Base-by-base conservation (phyloP, 1,140 invertebrate species). In the Artemia franciscana region DNA sequence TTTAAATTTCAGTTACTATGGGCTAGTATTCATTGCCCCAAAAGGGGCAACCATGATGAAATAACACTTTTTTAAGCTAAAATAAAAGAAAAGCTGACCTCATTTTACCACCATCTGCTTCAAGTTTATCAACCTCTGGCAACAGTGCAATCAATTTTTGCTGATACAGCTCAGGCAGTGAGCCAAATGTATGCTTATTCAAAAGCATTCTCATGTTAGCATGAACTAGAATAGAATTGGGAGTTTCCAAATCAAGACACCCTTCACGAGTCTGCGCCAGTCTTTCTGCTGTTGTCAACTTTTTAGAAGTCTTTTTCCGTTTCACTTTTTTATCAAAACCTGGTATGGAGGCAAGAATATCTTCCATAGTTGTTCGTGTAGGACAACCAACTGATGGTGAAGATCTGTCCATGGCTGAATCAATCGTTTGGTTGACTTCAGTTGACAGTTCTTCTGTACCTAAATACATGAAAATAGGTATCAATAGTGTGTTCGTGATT, bases 151-250 rank as follows among this genome's bases (percentile, higher is more conserved):
- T 82, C 62, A 96, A 77, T 76, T 93, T 91, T 69, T 88, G 84
- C 73, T 95, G 91, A 77, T 94, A 94, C 28, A 88, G 73, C 24
- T 84, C 78, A 27, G 92, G 91, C 65, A 97, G 78, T 62, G 82
- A 76, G 65, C 82, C 81, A 76, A 95, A 95, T 27, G 91, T 94
- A 68, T 91, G 85, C 72, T 88, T 89, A 73, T 76, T 79, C 39
- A 97, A 75, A 62, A 96, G 75, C 60, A 84, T 81, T 70, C 90
- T 77, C 59, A 96, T 78, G 77, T 93, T 93, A 2, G 87, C 90
- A 68, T 90, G 88, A 21, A 89, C 86, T 67, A 97, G 78, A 68
- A 97, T 91, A 58, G 91, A 95, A 70, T 93, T 90, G n/a, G 92
- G 90, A 27, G 91, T 92, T 76, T 94, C 89, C 67, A 97, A 76